Evolutionary conservation across 1,140 invertebrate genomes (phyloP).

Genomic region (Stegodyphus dumicola): DNA sequence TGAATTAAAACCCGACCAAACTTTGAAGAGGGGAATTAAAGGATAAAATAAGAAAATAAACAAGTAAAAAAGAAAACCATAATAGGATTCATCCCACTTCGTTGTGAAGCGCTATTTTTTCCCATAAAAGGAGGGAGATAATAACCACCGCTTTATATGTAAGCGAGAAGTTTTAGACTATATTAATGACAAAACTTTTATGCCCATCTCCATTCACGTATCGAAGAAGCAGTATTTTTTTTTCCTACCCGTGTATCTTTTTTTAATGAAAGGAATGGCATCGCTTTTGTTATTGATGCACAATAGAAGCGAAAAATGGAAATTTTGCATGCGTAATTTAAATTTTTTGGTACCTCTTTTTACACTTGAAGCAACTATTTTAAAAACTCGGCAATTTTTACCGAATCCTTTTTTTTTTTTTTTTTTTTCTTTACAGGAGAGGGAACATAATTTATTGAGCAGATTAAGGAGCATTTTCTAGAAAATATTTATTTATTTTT

Average conservation of each 20-base stretch:
- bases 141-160: not conserved
- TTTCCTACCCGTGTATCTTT: not conserved
- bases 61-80: not conserved
- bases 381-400: not conserved
- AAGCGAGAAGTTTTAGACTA: constrained; percentile 18
- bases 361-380: not conserved
- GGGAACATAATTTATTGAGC: not conserved
- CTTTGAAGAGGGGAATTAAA: not conserved
- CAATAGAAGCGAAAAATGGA: constrained; percentile 8
- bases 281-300: constrained; percentile 7
- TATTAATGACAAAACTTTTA: constrained; percentile 16
- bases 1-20: not conserved
- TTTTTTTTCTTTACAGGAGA: not conserved
- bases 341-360: constrained; percentile 5
- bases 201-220: not conserved
- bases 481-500: not conserved
- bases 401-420: not conserved
- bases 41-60: constrained; percentile 8
- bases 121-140: not conserved
- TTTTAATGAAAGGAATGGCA: constrained; percentile 10
- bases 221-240: not conserved
- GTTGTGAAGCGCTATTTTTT: not conserved
- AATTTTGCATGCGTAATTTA: constrained; percentile 10
- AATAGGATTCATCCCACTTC: not conserved
- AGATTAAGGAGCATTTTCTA: not conserved